Percentiles rank a stretch among this genome's conserved stretches.
These are phyloP conservation scores for Copsychus sechellarum DNA, from an alignment of 2,113 vertebrate species.

Conservation along the genomic window DNA sequence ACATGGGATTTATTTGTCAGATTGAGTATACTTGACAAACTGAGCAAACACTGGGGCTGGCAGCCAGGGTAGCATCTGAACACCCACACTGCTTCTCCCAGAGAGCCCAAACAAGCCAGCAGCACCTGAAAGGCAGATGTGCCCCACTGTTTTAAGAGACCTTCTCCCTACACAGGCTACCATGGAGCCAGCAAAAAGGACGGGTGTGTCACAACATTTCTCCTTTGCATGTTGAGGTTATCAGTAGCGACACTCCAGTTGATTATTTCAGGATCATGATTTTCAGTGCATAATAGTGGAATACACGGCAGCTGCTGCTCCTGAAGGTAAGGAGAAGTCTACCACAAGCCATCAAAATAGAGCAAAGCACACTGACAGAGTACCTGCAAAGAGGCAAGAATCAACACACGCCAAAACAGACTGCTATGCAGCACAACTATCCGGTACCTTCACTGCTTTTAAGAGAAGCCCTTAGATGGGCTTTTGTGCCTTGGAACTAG, in stretches of 20 bases:
- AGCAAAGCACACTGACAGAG: not conserved
- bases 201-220: not conserved
- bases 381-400: not conserved
- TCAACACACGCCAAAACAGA: not conserved
- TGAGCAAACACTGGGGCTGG: not conserved
- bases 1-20: not conserved
- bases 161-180: not conserved
- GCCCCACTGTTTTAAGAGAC: not conserved
- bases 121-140: not conserved
- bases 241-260: fast-evolving
- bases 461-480: not conserved
- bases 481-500: not conserved
- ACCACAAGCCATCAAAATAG: not conserved
- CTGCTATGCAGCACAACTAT: not conserved
- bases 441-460: not conserved
- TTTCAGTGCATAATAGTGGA: not conserved
- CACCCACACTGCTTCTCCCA: not conserved
- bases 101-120: not conserved
- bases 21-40: not conserved
- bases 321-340: not conserved
- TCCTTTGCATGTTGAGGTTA: not conserved
- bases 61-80: not conserved
- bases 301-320: not conserved
- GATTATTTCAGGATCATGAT: not conserved
- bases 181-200: not conserved